Evolutionary conservation across 2,888 invertebrate species (phyloP), one percentile per base, ranked within the genome.

Genomic region (Acleris literana): DNA sequence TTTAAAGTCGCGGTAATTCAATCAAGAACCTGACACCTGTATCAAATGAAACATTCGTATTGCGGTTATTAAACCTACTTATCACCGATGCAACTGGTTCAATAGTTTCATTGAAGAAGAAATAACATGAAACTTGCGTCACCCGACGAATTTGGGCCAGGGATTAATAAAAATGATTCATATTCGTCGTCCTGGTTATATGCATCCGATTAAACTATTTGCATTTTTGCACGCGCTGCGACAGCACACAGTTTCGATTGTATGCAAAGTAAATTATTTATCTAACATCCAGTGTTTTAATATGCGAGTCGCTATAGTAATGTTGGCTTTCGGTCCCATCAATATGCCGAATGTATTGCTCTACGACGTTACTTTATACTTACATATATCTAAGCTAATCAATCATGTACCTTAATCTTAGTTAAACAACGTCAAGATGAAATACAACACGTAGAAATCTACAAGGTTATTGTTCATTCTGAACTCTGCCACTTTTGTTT

Each of bases 161-260:
- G 65, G 55, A 78, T 76, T 75, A 74, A 76, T 72, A 74, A 64
- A 59, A 70, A 68, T 70, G 70, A 69, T 64, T 68, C 69, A 71
- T 71, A 55, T 52, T 44, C 51, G 63, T 64, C 69, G 63, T 70
- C 70, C 67, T 54, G 60, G 43, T 60, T 55, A 44, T 56, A 65
- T 68, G 68, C 61, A 69, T 69, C 67, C 72, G 77, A 72, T 69
- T 69, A 67, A 68, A 69, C 70, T 68, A 72, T 75, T 75, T 80
- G 79, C 87, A 87, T 88, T 83, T 84, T 81, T 85, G 84, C 89
- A 88, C 86, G 88, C 79, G 71, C 76, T 66, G 68, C 75, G 71
- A 68, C 79, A 76, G 79, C 78, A 69, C 74, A 68, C 73, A 71
- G 70, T 69, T 71, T 69, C 81, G 74, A 88, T 88, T 88, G 88